Base-by-base conservation (phyloP, 2,888 invertebrate species). In the Arctia plantaginis region DNA sequence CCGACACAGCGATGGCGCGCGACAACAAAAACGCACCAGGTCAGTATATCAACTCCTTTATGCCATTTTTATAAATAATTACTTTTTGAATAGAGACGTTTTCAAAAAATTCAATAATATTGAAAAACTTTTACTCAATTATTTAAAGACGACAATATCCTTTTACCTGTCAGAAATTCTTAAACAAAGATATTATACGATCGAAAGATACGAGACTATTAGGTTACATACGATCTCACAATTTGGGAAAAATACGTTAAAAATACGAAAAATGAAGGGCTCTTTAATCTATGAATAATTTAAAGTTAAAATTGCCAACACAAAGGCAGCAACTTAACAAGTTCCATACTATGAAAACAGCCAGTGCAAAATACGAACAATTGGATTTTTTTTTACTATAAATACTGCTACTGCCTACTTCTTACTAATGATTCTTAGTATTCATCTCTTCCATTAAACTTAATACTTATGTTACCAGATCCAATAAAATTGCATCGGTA, bases 1-100 rank as follows among this genome's bases (percentile, higher is more conserved):
- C 95, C 77, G 77, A 81, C 82, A 66, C 78, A 69, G 66, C 80
- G 91, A 93, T 93, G 93, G 87, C 93, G 84, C 88, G 87, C 71
- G 90, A 91, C 77, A 90, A 87, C 80, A 89, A 87, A 75, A 90
- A 90, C 86, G 89, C 91, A 71, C 90, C 92, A 81, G 94, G 94
- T 94, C 65, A 91, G 93, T 90, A 68, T 69, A 44, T 35, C 27
- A 23, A 47, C 13, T 23, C 23, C 4, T 4, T 64, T 62, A 69
- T 51, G 30, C 12, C 10, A 55, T 23, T 55, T n/a, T 44, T 44
- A n/a, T 55, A 10, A 10, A n/a, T 55, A 10, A 55, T 2, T n/a
- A 55, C 7, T n/a, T 55, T n/a, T n/a, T n/a, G 10, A 23, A 55
- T 55, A 55, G 0, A 55, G 12, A n/a, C 20, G 6, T 23, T 47